Conservation (phyloP, 2,888 invertebrate species). For the Aphidoletes aphidimyza region DNA sequence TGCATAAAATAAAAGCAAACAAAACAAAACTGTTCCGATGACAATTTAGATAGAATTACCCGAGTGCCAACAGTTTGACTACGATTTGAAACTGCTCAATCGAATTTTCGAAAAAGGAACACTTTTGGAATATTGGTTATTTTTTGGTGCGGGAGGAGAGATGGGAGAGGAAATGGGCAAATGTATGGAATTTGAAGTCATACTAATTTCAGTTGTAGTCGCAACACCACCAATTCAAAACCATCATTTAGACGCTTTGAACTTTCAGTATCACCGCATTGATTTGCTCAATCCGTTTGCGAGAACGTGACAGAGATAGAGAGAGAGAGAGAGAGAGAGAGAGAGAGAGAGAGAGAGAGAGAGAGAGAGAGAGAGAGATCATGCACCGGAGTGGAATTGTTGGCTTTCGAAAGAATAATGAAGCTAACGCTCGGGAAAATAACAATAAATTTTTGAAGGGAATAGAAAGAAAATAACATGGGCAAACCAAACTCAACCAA, state of each 20-base stretch:
- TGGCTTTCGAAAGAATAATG: background rate
- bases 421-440: background rate
- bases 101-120: background rate
- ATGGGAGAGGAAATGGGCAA: background rate
- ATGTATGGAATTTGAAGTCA: background rate
- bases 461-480: background rate
- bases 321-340: too few relatives aligned
- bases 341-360: too few relatives aligned
- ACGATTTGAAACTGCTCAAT: background rate
- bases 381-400: background rate
- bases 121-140: slow-evolving; percentile 16
- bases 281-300: too few relatives aligned
- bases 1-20: background rate
- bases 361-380: too few relatives aligned
- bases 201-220: background rate
- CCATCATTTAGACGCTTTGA: too few relatives aligned
- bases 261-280: too few relatives aligned
- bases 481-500: background rate
- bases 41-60: slow-evolving; percentile 46
- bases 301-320: too few relatives aligned
- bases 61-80: background rate
- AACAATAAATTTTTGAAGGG: slow-evolving; percentile 7
- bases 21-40: background rate
- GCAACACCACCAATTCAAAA: background rate
- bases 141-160: background rate